A percentile compares a stretch with the other conserved stretches of the same genome.
Conservation (phyloP, 2,797 vertebrate species). For the Gobio occitaniae region DNA sequence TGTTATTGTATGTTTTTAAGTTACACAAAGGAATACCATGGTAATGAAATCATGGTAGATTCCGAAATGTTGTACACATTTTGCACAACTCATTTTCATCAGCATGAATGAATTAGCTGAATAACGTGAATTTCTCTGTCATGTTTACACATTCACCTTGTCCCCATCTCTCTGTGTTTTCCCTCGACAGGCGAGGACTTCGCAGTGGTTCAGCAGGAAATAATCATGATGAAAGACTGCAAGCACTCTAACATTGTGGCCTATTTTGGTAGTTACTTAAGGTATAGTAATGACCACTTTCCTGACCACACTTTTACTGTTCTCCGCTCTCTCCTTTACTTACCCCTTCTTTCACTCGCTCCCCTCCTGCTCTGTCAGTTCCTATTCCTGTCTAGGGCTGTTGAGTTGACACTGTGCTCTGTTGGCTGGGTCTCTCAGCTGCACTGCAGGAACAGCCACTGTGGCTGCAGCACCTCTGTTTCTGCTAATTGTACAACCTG, state of each 20-base stretch:
- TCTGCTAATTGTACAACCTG: conserved; percentile 2
- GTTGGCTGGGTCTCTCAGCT: conserved; percentile 34
- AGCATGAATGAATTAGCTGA: neutral
- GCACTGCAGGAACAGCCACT: conserved; percentile 1
- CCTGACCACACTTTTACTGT: conserved; percentile 30
- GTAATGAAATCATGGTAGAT: neutral
- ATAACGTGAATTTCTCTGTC: neutral
- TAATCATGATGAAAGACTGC: conserved; percentile 99
- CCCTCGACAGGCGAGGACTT: conserved; percentile 91
- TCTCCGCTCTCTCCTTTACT: conserved; percentile 18
- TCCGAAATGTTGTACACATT: neutral
- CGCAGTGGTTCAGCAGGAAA: conserved; percentile 99
- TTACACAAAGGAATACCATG: neutral
- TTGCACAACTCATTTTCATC: neutral
- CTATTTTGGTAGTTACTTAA: conserved; percentile 99
- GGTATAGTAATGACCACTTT: conserved; percentile 75
- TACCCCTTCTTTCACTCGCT: neutral
- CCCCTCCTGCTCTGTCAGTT: conserved; percentile 25
- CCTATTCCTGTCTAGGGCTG: conserved; percentile 19
- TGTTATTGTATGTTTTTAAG: neutral
- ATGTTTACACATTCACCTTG: conserved; percentile 25
- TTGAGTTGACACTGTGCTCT: conserved; percentile 36
- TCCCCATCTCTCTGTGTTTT: conserved; percentile 17
- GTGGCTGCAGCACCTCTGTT: neutral
- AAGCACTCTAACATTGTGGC: conserved; percentile 99